These are phyloP conservation scores for Cordilura impudica DNA, from an alignment of 2,888 invertebrate species.

Conservation along the genomic window DNA sequence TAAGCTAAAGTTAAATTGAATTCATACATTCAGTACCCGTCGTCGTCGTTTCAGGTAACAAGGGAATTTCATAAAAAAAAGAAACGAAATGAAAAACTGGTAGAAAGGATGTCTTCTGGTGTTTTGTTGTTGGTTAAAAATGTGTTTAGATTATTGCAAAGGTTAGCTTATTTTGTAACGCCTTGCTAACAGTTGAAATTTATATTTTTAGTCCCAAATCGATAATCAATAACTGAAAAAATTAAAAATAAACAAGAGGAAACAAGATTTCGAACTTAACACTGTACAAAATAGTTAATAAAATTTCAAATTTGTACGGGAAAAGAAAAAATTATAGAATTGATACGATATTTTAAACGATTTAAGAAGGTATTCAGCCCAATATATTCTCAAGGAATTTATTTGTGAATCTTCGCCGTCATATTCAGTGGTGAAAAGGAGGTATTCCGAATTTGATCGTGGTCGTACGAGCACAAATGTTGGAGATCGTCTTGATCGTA, in stretches of 20 bases:
- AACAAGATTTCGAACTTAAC: neutral
- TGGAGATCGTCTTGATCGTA: no score
- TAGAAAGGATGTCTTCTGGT: constrained; percentile 30
- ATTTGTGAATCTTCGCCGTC: no score
- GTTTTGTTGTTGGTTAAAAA: neutral
- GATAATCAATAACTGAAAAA: constrained; percentile 74
- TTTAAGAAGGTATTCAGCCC: no score
- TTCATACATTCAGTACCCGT: constrained; percentile 39
- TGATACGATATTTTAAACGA: no score
- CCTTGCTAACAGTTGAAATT: constrained; percentile 39
- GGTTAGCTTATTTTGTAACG: neutral
- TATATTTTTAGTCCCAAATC: constrained; percentile 74
- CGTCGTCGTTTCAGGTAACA: constrained; percentile 36
- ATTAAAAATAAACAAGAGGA: neutral
- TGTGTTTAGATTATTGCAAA: constrained; percentile 2
- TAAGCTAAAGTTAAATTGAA: constrained; percentile 64
- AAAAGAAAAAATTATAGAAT: neutral
- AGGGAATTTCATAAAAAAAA: constrained; percentile 48
- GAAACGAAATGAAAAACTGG: constrained; percentile 13
- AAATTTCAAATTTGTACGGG: neutral
- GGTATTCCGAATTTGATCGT: no score
- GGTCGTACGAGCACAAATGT: no score
- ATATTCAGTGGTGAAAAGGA: no score
- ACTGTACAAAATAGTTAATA: constrained; percentile 9
- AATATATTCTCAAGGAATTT: no score